Evolutionary conservation across 2,888 invertebrate genomes (phyloP), one percentile per base, ranked within the genome.

Genomic region (Melolontha melolontha): DNA sequence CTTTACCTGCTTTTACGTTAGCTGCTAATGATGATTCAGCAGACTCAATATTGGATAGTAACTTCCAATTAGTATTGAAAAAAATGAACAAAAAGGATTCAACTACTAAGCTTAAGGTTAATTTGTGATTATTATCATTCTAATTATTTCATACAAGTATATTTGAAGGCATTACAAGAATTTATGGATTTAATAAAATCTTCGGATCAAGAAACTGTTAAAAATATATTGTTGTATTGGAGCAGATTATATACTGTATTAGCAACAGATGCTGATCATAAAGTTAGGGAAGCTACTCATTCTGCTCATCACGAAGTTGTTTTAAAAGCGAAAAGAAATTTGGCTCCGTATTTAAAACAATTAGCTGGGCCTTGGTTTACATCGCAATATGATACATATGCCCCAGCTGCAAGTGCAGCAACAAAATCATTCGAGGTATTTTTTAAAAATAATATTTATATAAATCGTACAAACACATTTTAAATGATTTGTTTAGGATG

Each of bases 41-140:
- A 8, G 90, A 91, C 68, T 83, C 85, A 7, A 86, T 84, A 66
- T 84, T 95, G 1, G 91, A 91, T 78, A 85, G 90, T 0, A 91
- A 91, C 78, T 91, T 93, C 77, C 90, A 93, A 73, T 82, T 96
- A 54, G 90, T 92, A 54, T 84, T 97, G 66, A 92, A 94, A 75
- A 96, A 96, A 82, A 90, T 97, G 82, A 90, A 89, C 64, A 97
- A 97, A 80, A 96, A 95, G 80, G 96, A 97, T 85, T 88, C 92
- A 0, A 91, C 92, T 1, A 97, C 97, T 4, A 96, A 94, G 83
- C 87, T 91, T 41, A 97, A 96, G 87, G 96, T 94, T 2, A 4
- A 54, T 51, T 34, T 55, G n/a, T 64, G 1, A 8, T 47, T 62
- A 42, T 4, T 34, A 6, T 10, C 2, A 10, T 34, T 2, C 1